These are phyloP conservation scores for Tachina lurida DNA, from an alignment of 2,888 invertebrate species.

Conservation along the genomic window DNA sequence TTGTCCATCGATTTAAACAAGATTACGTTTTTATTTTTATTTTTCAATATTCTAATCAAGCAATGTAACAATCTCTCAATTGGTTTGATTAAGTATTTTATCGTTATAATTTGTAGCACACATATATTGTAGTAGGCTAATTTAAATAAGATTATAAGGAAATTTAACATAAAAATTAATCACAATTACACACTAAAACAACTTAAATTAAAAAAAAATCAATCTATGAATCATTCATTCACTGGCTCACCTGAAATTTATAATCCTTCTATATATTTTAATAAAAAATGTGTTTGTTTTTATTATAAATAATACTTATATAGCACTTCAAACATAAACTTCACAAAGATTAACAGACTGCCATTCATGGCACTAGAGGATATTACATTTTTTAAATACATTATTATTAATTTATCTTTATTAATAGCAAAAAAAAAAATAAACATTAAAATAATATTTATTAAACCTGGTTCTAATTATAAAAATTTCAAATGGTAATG, in stretches of 20 bases:
- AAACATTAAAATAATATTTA: conserved; percentile 42
- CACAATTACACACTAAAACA: not conserved
- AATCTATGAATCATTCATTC: conserved; percentile 31
- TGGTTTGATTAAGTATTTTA: conserved; percentile 28
- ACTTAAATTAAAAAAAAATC: not conserved
- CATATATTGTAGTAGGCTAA: not conserved
- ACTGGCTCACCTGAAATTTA: conserved; percentile 11
- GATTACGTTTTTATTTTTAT: conserved; percentile 43
- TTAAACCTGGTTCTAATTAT: conserved; percentile 24
- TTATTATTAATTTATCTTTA: conserved; percentile 23
- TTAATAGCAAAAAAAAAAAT: conserved; percentile 3
- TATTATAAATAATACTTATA: conserved; percentile 11
- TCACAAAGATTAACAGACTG: not conserved
- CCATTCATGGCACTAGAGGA: not conserved
- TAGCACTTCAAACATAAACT: conserved; percentile 24
- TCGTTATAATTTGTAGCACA: conserved; percentile 28
- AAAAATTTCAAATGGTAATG: conserved; percentile 7
- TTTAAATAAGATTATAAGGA: conserved; percentile 23
- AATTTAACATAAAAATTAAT: conserved; percentile 21
- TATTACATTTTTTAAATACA: not conserved
- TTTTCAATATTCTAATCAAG: conserved; percentile 36
- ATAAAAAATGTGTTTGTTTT: not conserved
- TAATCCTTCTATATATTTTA: conserved; percentile 12
- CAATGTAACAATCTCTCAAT: conserved; percentile 36
- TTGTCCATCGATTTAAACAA: conserved; percentile 34